Base-by-base conservation (phyloP, 2,113 vertebrate genomes). In the Motacilla tschutschensis region DNA sequence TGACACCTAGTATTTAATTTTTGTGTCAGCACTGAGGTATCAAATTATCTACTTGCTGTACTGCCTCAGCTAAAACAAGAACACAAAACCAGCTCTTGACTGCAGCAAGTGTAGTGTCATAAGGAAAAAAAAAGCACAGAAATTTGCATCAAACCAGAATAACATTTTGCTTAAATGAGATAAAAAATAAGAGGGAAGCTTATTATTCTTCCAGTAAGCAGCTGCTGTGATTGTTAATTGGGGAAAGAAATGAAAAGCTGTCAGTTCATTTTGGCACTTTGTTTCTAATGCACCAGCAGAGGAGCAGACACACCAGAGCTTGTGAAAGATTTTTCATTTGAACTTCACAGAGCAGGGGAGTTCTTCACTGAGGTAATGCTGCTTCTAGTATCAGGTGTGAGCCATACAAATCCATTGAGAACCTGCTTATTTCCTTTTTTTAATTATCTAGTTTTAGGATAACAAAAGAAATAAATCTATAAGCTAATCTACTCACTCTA, bases 221-320 rank as follows among this genome's bases (percentile, higher is more conserved):
- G 85, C 70, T 92, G 83, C 76, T 87, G 58, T 83, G 83, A 72
- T 79, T 89, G 44, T 57, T 91, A 93, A 83, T 87, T 78, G 83
- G 54, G 12, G 54, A 73, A 79, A 92, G 65, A 71, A 87, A 74
- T 76, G 17, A 87, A 85, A 90, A 79, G 41, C 33, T 3, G 2
- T 60, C 41, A 36, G 66, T 91, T 87, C 14, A 29, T 79, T 80
- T 93, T 71, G 63, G 22, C 28, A 46, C n/a, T 74, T 88, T 31
- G 21, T 79, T 88, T 90, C 69, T 72, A 55, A 73, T 28, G 40
- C 53, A n/a, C 7, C 54, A 48, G 38, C 12, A 20, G 79, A 79
- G 50, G 20, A 76, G 10, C 19, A 75, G 59, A 35, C 14, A 33
- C 20, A 48, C 9, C 14, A 70, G 60, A 72, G 22, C 41, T 38